A percentile compares a stretch with the other conserved stretches of the same genome.
Evolutionary conservation across 2,888 invertebrate genomes (phyloP).

Genomic region (Amphimallon solstitiale): DNA sequence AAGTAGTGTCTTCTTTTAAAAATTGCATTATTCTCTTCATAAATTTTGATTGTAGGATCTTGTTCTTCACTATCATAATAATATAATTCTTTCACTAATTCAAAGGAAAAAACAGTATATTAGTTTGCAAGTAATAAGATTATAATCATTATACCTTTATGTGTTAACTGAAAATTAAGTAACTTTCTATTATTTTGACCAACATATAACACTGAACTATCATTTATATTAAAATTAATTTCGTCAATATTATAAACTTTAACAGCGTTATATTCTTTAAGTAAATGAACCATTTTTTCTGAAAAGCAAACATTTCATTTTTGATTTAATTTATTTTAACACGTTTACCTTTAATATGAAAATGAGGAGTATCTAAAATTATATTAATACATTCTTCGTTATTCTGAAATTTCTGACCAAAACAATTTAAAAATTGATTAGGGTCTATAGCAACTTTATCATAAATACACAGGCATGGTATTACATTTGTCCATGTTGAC

Average conservation of each 20-base stretch:
- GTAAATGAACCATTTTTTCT: slow-evolving; percentile 52
- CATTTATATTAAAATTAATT: slow-evolving; percentile 31
- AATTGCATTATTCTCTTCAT: slow-evolving; percentile 66
- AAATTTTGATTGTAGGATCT: slow-evolving; percentile 57
- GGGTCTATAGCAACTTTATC: slow-evolving; percentile 71
- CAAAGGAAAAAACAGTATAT: not conserved
- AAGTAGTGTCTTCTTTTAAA: slow-evolving; percentile 84
- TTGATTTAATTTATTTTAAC: not conserved
- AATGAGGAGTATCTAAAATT: slow-evolving; percentile 75
- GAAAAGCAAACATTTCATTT: slow-evolving; percentile 48
- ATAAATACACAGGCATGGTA: slow-evolving; percentile 82
- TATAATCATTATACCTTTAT: slow-evolving; percentile 49
- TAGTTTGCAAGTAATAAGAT: no score
- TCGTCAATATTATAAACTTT: slow-evolving; percentile 2
- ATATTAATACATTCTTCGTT: slow-evolving; percentile 65
- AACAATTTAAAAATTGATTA: slow-evolving; percentile 57
- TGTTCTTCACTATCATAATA: slow-evolving; percentile 65
- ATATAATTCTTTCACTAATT: slow-evolving; percentile 50
- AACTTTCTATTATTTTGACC: slow-evolving; percentile 66
- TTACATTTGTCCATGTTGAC: slow-evolving; percentile 72
- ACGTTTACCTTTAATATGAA: slow-evolving; percentile 68
- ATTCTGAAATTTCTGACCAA: slow-evolving; percentile 57
- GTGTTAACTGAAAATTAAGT: slow-evolving; percentile 64
- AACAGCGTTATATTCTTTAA: not conserved
- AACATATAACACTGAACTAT: slow-evolving; percentile 66